These are phyloP conservation scores for Oriolus oriolus DNA, from an alignment of 2,113 vertebrate genomes.

Conservation along the genomic window DNA sequence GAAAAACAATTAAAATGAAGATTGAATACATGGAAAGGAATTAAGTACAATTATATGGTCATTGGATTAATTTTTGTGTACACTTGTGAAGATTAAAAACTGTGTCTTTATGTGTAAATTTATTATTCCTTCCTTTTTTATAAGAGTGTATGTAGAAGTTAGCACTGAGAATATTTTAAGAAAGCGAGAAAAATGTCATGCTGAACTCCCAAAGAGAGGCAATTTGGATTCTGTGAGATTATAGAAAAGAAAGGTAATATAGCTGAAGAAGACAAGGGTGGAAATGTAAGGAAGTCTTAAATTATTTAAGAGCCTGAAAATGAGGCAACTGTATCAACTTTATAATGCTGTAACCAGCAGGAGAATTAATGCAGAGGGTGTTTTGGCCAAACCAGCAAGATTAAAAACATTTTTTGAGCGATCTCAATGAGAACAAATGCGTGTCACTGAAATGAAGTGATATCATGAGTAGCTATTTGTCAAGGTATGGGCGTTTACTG, in stretches of 20 bases:
- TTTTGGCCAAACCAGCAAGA: background rate
- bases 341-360: background rate
- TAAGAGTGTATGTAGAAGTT: background rate
- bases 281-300: background rate
- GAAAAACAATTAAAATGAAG: background rate
- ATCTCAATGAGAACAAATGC: background rate
- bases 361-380: background rate
- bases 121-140: background rate
- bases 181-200: background rate
- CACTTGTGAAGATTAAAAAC: background rate
- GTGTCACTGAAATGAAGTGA: background rate
- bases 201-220: background rate
- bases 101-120: background rate
- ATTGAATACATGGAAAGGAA: background rate
- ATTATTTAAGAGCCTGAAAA: background rate
- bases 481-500: background rate
- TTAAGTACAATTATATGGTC: background rate
- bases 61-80: background rate
- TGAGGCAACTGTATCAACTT: background rate
- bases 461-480: background rate
- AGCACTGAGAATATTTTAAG: background rate
- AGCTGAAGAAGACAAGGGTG: background rate
- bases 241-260: background rate
- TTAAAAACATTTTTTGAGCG: background rate
- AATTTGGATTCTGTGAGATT: background rate